Evolutionary conservation across 2,113 vertebrate genomes (phyloP).

Genomic region (Tenrec ecaudatus): DNA sequence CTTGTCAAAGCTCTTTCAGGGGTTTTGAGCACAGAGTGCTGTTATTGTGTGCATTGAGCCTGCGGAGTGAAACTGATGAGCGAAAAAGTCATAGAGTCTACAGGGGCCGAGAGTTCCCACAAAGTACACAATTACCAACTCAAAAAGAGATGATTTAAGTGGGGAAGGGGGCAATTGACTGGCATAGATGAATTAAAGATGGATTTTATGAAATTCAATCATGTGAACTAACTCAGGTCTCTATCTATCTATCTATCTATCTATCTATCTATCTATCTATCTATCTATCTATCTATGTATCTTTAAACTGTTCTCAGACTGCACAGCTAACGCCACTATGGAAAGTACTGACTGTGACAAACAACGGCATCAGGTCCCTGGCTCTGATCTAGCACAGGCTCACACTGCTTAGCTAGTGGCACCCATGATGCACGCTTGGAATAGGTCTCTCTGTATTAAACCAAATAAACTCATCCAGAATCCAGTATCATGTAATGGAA

Average conservation of each 20-base stretch:
- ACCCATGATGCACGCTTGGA: neutral
- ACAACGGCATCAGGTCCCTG: neutral
- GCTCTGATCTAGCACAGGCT: fast-evolving
- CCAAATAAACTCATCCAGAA: neutral
- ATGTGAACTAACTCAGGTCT: slow-evolving; percentile 21
- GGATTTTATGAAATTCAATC: neutral
- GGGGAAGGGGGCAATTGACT: neutral
- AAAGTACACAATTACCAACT: neutral
- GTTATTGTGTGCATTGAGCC: neutral
- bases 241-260: no score
- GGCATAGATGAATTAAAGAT: no score
- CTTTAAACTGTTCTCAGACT: no score
- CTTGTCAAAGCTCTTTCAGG: neutral
- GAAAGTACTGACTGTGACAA: slow-evolving; percentile 28
- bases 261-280: no score
- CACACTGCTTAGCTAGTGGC: neutral
- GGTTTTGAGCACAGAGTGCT: neutral
- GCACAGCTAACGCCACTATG: neutral
- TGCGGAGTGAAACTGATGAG: neutral
- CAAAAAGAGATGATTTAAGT: neutral
- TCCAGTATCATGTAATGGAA: neutral
- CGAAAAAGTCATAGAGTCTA: neutral
- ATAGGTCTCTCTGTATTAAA: neutral
- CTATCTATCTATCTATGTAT: no score
- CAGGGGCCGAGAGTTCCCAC: neutral